Base-by-base conservation (phyloP, 1,140 invertebrate genomes). In the Aricia agestis region DNA sequence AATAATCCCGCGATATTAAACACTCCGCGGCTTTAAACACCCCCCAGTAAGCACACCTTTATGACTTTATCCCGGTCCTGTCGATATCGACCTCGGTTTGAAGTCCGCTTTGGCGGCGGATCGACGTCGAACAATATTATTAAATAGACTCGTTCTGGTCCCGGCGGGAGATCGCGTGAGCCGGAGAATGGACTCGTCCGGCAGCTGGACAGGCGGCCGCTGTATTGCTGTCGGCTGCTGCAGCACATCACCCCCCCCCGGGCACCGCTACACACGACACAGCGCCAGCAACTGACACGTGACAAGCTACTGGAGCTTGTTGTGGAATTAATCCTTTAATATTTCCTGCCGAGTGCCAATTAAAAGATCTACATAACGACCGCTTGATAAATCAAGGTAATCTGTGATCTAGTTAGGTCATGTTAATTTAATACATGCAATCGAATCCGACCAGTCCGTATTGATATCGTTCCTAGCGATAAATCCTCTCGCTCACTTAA, bases 1-100 rank as follows among this genome's bases (percentile, higher is more conserved):
- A 74, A 76, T 78, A 75, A 78, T 71, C 59, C 66, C 18, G 18
- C 67, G 72, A 75, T 78, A 75, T 75, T 75, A 78, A 75, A 78
- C 73, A 72, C 65, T 58, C 58, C 67, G 65, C 65, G 70, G 32
- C 57, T 45, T 41, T 63, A 10, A 45, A 31, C 3, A 25, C 7
- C 13, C 41, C 67, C 19, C n/a, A 32, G 68, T 69, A 59, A 17
- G n/a, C 32, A 25, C 61, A 71, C 63, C 45, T 67, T 66, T 71
- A 57, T 17, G n/a, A 71, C 58, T 66, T 66, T 65, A 70, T 36
- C 32, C 9, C n/a, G 70, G 10, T 41, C 45, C 42, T 6, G 17
- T 52, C 45, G 9, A 52, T 52, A 52, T 52, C 13, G 45, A 15
- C 13, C 45, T 5, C 13, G 45, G 45, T 52, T 52, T 52, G 13